Percentiles rank a stretch among this genome's conserved stretches.
Evolutionary conservation across 2,797 vertebrate genomes (phyloP).

Genomic region (Etheostoma nigrum): DNA sequence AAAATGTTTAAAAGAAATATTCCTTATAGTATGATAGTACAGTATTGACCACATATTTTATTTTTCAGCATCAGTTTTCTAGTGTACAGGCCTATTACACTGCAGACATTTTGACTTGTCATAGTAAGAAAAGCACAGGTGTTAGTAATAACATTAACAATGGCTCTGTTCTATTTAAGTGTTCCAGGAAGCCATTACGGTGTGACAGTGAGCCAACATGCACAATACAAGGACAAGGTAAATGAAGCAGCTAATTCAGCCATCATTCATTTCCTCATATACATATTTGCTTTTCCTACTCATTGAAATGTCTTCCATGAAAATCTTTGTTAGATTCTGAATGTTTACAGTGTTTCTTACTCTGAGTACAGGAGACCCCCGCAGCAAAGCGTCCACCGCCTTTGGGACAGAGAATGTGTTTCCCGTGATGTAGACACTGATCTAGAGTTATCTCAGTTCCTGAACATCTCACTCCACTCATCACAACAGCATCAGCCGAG

Average conservation of each 20-base stretch:
- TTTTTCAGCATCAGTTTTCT: background rate
- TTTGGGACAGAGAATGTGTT: slow-evolving; percentile 86
- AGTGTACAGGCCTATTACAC: background rate
- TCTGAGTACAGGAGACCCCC: slow-evolving; percentile 92
- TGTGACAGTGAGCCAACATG: background rate
- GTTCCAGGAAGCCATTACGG: background rate
- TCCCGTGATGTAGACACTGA: slow-evolving; percentile 92
- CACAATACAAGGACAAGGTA: background rate
- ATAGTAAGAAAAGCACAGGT: background rate
- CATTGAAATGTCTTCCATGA: background rate
- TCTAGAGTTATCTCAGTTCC: slow-evolving; percentile 95
- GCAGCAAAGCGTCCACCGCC: slow-evolving; percentile 90
- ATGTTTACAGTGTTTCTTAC: slow-evolving; percentile 80
- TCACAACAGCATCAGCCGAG: slow-evolving; percentile 84
- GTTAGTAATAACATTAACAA: background rate
- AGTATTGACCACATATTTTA: background rate
- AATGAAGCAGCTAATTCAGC: background rate
- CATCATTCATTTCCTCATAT: background rate
- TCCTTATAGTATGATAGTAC: background rate
- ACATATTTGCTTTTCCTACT: background rate
- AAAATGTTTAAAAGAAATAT: background rate
- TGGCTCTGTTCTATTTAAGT: too few relatives aligned
- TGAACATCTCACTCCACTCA: slow-evolving; percentile 96
- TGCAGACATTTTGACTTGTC: background rate
- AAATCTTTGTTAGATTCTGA: background rate